A percentile compares a stretch with the other conserved stretches of the same genome.
Conservation (phyloP, 2,113 vertebrate species). For the Nycticorax nycticorax region DNA sequence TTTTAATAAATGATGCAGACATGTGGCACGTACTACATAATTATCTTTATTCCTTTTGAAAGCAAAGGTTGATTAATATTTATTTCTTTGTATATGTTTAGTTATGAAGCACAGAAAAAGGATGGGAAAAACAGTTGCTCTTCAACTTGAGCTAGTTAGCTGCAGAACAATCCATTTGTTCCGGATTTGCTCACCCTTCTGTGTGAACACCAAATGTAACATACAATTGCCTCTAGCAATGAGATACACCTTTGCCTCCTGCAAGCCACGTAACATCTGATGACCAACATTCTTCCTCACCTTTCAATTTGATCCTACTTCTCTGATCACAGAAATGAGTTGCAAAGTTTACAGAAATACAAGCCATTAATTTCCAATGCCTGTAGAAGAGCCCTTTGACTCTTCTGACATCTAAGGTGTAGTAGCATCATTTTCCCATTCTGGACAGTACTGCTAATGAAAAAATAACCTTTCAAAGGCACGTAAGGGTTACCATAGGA, state of each 20-base stretch:
- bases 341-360: not conserved
- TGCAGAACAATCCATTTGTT: not conserved
- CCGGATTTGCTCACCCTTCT: not conserved
- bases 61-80: not conserved
- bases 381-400: not conserved
- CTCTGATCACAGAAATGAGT: not conserved
- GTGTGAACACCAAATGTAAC: rapidly evolving
- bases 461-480: not conserved
- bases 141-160: not conserved
- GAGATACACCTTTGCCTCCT: not conserved
- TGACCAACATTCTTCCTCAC: not conserved
- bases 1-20: not conserved
- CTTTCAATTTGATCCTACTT: not conserved
- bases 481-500: not conserved
- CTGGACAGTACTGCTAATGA: not conserved
- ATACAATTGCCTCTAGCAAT: not conserved
- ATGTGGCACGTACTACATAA: too few species aligned
- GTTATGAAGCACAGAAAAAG: not conserved
- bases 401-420: not conserved
- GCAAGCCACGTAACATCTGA: not conserved
- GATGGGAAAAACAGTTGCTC: not conserved
- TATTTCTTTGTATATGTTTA: not conserved
- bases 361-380: not conserved
- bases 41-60: not conserved
- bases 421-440: not conserved